Evolutionary conservation across 2,113 vertebrate species (phyloP), one percentile per base, ranked within the genome.

Genomic region (Zapus hudsonius): DNA sequence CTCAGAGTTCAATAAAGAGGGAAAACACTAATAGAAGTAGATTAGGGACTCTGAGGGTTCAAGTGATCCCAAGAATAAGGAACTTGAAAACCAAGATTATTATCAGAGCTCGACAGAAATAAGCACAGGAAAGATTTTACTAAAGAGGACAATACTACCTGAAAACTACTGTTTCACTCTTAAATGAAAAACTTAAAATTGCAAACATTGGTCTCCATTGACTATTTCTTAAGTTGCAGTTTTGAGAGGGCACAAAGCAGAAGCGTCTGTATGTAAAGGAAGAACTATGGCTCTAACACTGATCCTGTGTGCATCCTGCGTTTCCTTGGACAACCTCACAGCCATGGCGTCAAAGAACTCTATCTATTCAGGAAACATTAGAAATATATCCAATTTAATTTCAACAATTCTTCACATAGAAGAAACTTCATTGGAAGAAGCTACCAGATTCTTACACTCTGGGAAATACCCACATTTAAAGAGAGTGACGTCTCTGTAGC

Each of bases 1-100:
- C 55, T 55, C 47, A 83, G 89, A 55, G 44, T 89, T 83, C 64
- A 69, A 52, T 40, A 57, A 36, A 93, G 38, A 88, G 52, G 89
- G 33, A 92, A 73, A 86, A 78, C 55, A 16, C 7, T 31, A 38
- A 85, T 2, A 36, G 10, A 92, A 82, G 55, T 22, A 52, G 52
- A 52, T 52, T 52, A 52, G 52, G 23, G 31, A 22, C 36, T 33
- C 13, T 47, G 33, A 79, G 23, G 67, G 29, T 61, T 72, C 25
- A 93, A 90, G 72, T 78, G 76, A 84, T 61, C 12, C 66, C 3
- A 57, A 92, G 72, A 79, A 74, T 23, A 57, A 69, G 0, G 38
- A n/a, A n/a, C n/a, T n/a, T n/a, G n/a, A n/a, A n/a, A n/a, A n/a
- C n/a, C n/a, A n/a, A n/a, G 52, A 52, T 52, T 52, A 52, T 52